These are phyloP conservation scores for Calyptommatus sinebrachiatus DNA, from an alignment of 2,113 vertebrate genomes.

Conservation along the genomic window DNA sequence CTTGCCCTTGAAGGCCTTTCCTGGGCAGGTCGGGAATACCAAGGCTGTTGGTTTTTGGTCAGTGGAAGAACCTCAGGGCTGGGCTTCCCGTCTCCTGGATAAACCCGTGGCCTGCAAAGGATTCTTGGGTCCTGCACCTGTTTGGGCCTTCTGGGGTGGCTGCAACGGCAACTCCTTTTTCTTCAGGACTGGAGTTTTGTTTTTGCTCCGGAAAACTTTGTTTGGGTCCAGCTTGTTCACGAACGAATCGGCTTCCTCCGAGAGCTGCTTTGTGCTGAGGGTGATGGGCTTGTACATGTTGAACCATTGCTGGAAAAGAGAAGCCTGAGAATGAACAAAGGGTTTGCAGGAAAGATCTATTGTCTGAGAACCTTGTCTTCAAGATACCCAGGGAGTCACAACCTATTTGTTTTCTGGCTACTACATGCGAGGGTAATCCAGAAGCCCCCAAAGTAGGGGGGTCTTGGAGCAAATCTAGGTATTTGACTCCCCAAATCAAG, in stretches of 20 bases:
- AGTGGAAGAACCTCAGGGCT: neutral
- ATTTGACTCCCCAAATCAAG: neutral
- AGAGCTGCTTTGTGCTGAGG: slow-evolving; percentile 71
- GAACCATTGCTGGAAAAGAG: slow-evolving; percentile 88
- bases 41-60: neutral
- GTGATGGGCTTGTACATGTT: slow-evolving; percentile 93
- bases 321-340: slow-evolving; percentile 14
- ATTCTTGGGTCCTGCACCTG: slow-evolving; percentile 62
- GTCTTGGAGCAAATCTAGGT: neutral
- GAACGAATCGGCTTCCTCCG: slow-evolving; percentile 76
- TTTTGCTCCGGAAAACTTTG: slow-evolving; percentile 87
- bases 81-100: slow-evolving; percentile 48
- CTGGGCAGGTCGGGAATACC: neutral
- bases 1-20: neutral
- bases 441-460: neutral
- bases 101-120: slow-evolving; percentile 47
- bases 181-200: slow-evolving; percentile 80
- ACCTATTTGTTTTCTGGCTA: neutral
- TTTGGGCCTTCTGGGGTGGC: slow-evolving; percentile 63
- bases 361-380: neutral
- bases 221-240: slow-evolving; percentile 91
- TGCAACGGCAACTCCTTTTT: slow-evolving; percentile 78
- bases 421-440: neutral
- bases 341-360: slow-evolving; percentile 29
- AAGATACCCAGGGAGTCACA: neutral